phyloP scores from a whole-genome alignment of 2,797 vertebrate species.

The Phalloptychus januarius region DNA sequence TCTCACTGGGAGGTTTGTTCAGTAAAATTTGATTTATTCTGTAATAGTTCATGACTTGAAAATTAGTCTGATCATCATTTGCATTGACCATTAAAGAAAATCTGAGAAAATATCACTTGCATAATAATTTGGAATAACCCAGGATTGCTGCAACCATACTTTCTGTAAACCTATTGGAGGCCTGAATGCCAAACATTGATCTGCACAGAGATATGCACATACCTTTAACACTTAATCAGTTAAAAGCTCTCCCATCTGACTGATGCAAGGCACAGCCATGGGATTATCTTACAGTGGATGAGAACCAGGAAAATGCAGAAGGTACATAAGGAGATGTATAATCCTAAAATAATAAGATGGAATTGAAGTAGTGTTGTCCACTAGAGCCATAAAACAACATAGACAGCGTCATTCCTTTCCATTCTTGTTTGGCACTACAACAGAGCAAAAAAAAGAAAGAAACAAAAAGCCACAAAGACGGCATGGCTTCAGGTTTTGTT shows the following conservation, averaged over 20 bases:
- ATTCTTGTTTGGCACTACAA: constrained; percentile 53
- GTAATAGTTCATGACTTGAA: too few relatives aligned
- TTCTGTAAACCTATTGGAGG: background rate
- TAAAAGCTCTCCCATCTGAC: background rate
- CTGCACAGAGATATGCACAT: background rate
- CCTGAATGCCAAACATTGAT: background rate
- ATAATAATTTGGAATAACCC: too few relatives aligned
- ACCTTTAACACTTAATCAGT: background rate
- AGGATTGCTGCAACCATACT: background rate
- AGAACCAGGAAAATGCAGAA: background rate
- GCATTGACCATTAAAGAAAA: too few relatives aligned
- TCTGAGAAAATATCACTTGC: too few relatives aligned
- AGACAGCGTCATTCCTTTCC: constrained; percentile 42
- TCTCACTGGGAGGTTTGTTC: too few relatives aligned
- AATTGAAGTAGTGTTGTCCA: constrained; percentile 31
- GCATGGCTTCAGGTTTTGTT: constrained; percentile 61
- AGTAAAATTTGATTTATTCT: too few relatives aligned
- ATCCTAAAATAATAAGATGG: constrained; percentile 66
- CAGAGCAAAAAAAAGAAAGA: constrained; percentile 33
- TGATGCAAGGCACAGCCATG: background rate
- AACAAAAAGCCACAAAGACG: constrained; percentile 37
- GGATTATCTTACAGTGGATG: background rate
- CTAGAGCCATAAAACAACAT: constrained; percentile 35
- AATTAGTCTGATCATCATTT: too few relatives aligned
- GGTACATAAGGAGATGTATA: constrained; percentile 22